Conservation (phyloP, 2,113 vertebrate species). For the Oryzias javanicus region DNA sequence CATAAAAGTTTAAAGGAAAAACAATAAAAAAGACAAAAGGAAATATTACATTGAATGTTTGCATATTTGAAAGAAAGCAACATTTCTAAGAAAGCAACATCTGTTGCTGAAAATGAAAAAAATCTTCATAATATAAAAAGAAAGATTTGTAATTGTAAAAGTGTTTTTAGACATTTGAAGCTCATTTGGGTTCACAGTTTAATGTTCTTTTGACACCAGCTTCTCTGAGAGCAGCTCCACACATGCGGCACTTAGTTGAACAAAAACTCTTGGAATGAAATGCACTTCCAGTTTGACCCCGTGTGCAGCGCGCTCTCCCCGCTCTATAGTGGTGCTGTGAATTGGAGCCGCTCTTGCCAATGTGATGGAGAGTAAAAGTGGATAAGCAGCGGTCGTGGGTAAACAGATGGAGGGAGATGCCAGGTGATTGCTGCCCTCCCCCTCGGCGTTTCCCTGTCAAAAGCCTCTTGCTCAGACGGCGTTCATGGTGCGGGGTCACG, state of each 20-base stretch:
- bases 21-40: too few relatives aligned
- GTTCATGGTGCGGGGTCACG: slow-evolving; percentile 38
- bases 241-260: not conserved
- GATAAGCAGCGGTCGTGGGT: slow-evolving; percentile 53
- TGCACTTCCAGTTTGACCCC: slow-evolving; percentile 6
- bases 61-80: too few relatives aligned
- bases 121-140: too few relatives aligned
- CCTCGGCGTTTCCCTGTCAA: slow-evolving; percentile 31
- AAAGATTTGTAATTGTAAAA: too few relatives aligned
- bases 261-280: not conserved
- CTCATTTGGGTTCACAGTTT: too few relatives aligned
- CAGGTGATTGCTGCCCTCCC: slow-evolving; percentile 50
- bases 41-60: too few relatives aligned
- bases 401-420: slow-evolving; percentile 86
- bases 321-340: slow-evolving; percentile 15
- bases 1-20: too few relatives aligned
- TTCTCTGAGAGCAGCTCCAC: not conserved
- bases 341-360: slow-evolving; percentile 10
- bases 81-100: too few relatives aligned
- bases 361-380: slow-evolving; percentile 42
- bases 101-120: too few relatives aligned
- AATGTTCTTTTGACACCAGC: too few relatives aligned
- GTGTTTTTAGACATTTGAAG: too few relatives aligned
- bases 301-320: slow-evolving; percentile 1
- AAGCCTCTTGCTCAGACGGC: slow-evolving; percentile 36